Evolutionary conservation across 2,888 invertebrate species (phyloP).

Genomic region (Pardosa pseudoannulata): DNA sequence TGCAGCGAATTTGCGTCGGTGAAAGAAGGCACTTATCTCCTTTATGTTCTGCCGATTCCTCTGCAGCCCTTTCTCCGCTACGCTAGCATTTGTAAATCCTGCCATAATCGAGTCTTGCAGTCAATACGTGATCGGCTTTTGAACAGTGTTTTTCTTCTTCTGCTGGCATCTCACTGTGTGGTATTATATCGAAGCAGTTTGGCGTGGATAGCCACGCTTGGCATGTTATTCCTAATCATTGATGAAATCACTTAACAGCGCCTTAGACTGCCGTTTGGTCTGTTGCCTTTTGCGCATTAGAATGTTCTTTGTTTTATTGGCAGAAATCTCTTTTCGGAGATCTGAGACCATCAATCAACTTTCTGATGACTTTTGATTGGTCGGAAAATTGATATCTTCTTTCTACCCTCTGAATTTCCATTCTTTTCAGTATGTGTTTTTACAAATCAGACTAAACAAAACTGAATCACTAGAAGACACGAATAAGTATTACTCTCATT

Average conservation of each 20-base stretch:
- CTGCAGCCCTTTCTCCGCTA: not conserved
- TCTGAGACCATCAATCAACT: not conserved
- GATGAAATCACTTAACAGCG: constrained; percentile 18
- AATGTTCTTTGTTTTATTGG: not conserved
- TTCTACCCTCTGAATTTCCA: too few relatives aligned
- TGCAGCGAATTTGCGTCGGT: not conserved
- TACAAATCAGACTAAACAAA: too few relatives aligned
- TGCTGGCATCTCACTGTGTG: not conserved
- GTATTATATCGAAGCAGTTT: constrained; percentile 18
- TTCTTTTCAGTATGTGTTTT: too few relatives aligned
- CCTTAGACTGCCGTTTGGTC: not conserved
- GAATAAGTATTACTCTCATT: too few relatives aligned
- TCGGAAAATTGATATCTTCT: not conserved
- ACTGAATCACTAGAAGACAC: too few relatives aligned
- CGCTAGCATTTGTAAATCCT: constrained; percentile 44
- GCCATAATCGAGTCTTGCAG: constrained; percentile 48
- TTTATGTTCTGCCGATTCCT: constrained; percentile 21
- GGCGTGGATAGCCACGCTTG: constrained; percentile 48
- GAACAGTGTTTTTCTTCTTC: constrained; percentile 9
- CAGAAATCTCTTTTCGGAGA: not conserved
- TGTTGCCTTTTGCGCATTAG: not conserved
- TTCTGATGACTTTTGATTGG: not conserved
- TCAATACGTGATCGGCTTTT: constrained; percentile 57
- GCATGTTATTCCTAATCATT: constrained; percentile 1
- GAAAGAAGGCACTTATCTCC: constrained; percentile 39